These are phyloP conservation scores for Sylvilagus floridanus DNA, from an alignment of 2,797 vertebrate species.

Conservation along the genomic window DNA sequence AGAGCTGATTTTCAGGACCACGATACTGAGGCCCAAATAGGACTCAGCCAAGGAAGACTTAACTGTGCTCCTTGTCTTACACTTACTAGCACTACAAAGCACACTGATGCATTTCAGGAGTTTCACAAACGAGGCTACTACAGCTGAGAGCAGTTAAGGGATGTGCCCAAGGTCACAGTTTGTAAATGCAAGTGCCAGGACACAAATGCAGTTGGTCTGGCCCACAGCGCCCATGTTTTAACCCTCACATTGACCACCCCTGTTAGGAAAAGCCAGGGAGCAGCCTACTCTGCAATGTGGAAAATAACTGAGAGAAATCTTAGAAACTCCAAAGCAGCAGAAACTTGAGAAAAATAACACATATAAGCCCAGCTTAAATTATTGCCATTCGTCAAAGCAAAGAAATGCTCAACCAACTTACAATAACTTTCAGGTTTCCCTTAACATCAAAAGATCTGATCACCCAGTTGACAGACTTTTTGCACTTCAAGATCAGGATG, in stretches of 20 bases:
- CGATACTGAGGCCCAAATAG: not conserved
- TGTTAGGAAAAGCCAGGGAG: not conserved
- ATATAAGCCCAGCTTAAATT: constrained; percentile 45
- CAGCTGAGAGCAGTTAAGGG: constrained; percentile 8
- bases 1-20: not conserved
- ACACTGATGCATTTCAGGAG: not conserved
- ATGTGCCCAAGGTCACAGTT: not conserved
- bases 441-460: constrained; percentile 92
- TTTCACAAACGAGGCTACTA: constrained; percentile 29
- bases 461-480: constrained; percentile 98
- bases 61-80: not conserved
- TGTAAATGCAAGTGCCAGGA: not conserved
- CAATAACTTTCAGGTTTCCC: constrained; percentile 93
- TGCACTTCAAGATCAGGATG: constrained; percentile 94
- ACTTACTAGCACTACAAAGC: not conserved
- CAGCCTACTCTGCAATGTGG: constrained; percentile 30
- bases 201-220: not conserved
- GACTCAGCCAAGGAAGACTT: not conserved
- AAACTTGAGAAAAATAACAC: constrained; percentile 47
- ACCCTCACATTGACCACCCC: not conserved
- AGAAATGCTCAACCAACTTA: constrained; percentile 87
- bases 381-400: constrained; percentile 57
- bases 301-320: constrained; percentile 29
- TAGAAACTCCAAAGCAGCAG: constrained; percentile 57
- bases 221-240: not conserved